Evolutionary conservation across 1,140 invertebrate species (phyloP).

Genomic region (Nephila pilipes): DNA sequence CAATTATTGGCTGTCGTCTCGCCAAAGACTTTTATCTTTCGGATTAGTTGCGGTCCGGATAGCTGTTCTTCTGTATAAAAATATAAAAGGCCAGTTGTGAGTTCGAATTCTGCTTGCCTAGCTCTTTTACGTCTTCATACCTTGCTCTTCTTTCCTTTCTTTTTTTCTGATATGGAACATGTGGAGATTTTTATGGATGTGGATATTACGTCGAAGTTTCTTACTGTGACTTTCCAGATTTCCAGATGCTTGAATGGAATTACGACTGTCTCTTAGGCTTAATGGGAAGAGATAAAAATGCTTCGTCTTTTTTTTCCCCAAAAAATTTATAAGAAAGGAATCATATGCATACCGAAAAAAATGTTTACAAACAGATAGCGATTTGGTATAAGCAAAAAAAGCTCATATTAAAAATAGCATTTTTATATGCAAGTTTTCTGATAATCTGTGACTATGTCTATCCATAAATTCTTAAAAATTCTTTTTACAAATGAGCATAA

Average conservation of each 20-base stretch:
- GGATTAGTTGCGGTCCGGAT: conserved; percentile 43
- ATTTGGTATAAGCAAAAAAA: too few relatives aligned
- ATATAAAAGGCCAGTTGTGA: conserved; percentile 29
- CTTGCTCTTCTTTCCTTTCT: neutral
- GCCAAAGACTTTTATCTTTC: conserved; percentile 64
- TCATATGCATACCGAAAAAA: too few relatives aligned
- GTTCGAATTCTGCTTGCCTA: conserved; percentile 43
- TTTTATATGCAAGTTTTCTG: too few relatives aligned
- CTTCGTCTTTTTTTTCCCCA: neutral
- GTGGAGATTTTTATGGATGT: neutral
- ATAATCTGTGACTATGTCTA: too few relatives aligned
- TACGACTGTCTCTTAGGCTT: too few relatives aligned
- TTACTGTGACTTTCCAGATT: neutral
- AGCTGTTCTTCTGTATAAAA: conserved; percentile 12
- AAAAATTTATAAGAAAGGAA: neutral
- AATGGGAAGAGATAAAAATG: neutral
- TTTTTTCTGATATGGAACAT: neutral
- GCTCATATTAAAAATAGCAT: too few relatives aligned
- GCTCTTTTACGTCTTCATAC: conserved; percentile 22
- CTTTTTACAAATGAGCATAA: too few relatives aligned
- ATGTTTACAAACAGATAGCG: too few relatives aligned
- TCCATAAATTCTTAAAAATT: too few relatives aligned
- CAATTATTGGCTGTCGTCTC: conserved; percentile 68
- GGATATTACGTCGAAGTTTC: neutral
- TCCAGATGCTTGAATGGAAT: neutral